Conservation (phyloP, 64 coral and sea anemone genomes). For the Montipora capricornis region DNA sequence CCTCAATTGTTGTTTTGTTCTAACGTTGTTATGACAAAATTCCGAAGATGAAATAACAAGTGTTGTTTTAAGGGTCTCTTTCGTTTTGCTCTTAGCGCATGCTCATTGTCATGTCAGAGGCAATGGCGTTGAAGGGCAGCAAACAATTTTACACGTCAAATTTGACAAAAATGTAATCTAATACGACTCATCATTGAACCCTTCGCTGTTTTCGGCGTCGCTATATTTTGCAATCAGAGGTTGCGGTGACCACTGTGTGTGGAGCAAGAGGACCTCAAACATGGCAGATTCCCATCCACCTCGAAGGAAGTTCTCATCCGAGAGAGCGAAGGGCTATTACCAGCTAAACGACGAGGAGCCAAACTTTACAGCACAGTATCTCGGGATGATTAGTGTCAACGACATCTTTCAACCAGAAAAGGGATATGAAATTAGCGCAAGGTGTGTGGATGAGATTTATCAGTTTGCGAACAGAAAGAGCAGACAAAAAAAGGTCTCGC, state of each 20-base stretch:
- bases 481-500: slow-evolving; percentile 64
- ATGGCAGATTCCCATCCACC: background rate
- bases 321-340: slow-evolving; percentile 76
- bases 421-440: slow-evolving; percentile 33
- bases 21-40: background rate
- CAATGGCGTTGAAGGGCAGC: background rate
- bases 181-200: too few relatives aligned
- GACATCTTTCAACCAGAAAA: slow-evolving; percentile 48
- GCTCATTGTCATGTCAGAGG: too few relatives aligned
- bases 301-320: slow-evolving; percentile 67
- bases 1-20: too few relatives aligned
- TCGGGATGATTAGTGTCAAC: slow-evolving; percentile 60
- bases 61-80: background rate
- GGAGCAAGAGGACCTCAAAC: background rate
- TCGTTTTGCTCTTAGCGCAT: background rate
- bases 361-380: slow-evolving; percentile 52
- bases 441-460: slow-evolving; percentile 66
- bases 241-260: background rate
- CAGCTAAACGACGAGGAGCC: slow-evolving; percentile 81
- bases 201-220: background rate
- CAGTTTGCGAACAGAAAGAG: background rate
- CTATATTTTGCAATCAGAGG: background rate
- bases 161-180: too few relatives aligned
- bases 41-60: background rate
- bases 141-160: too few relatives aligned